A percentile compares a stretch with the other conserved stretches of the same genome.
Evolutionary conservation across 2,888 invertebrate genomes (phyloP).

Genomic region (Hypomecis atomaria): DNA sequence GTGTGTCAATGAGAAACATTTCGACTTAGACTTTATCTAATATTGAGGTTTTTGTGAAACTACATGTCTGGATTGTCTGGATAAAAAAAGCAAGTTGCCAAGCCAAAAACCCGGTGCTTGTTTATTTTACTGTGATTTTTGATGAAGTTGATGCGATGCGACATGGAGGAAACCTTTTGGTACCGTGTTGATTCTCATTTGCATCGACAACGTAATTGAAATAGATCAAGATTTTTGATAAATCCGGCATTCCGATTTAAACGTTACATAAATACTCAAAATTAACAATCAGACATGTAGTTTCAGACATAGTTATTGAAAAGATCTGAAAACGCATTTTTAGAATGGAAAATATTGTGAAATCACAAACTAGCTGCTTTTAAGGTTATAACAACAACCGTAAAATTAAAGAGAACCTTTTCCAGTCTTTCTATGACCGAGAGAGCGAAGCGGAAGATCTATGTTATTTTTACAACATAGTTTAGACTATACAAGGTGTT

Average conservation of each 20-base stretch:
- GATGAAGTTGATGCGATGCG: no score
- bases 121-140: no score
- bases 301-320: background rate
- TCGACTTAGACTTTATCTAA: conserved; percentile 31
- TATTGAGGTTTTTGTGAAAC: background rate
- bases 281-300: background rate
- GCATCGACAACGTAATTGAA: no score
- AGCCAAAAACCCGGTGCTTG: no score
- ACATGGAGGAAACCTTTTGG: no score
- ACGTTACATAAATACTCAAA: background rate
- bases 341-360: conserved; percentile 17
- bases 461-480: background rate
- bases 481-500: background rate
- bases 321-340: background rate
- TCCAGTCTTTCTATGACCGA: conserved; percentile 57
- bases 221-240: no score
- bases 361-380: conserved; percentile 21
- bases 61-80: background rate
- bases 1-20: conserved; percentile 52
- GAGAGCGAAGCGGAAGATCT: conserved; percentile 21
- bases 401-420: conserved; percentile 52
- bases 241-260: no score
- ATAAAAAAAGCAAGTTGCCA: no score
- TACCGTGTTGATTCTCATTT: no score
- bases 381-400: conserved; percentile 35